Evolutionary conservation across 2,888 invertebrate species (phyloP).

Genomic region (Macrosiphum euphorbiae): DNA sequence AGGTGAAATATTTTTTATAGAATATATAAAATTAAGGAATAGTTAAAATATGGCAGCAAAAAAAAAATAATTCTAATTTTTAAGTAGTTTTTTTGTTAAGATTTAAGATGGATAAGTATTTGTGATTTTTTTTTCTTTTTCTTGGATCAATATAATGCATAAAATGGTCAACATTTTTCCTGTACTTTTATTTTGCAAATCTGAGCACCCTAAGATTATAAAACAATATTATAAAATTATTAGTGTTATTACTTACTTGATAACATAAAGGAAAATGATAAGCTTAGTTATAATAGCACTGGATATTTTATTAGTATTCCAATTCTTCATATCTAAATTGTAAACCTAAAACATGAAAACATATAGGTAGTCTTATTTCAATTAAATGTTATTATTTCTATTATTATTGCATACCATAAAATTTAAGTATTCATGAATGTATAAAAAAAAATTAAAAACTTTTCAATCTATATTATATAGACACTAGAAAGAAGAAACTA

Average conservation of each 20-base stretch:
- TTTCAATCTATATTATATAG: too few species aligned
- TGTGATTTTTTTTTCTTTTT: background rate
- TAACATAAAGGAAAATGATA: background rate
- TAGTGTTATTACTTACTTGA: constrained; percentile 34
- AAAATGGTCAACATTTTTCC: background rate
- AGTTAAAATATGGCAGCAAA: background rate
- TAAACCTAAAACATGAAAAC: constrained; percentile 18
- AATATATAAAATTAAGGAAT: background rate
- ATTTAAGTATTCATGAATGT: background rate
- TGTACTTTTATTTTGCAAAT: background rate
- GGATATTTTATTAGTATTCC: background rate
- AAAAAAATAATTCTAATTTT: background rate
- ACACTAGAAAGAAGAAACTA: too few species aligned
- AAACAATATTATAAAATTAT: background rate
- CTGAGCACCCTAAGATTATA: background rate
- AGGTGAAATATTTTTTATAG: background rate
- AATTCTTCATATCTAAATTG: constrained; percentile 35
- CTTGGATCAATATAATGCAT: background rate
- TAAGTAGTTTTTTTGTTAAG: background rate
- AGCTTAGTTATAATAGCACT: constrained; percentile 15
- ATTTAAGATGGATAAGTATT: background rate
- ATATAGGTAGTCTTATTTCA: background rate
- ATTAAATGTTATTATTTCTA: background rate
- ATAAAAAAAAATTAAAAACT: background rate
- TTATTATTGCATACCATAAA: background rate